These are phyloP conservation scores for Phasianus colchicus DNA, from an alignment of 2,113 vertebrate species.

Conservation along the genomic window DNA sequence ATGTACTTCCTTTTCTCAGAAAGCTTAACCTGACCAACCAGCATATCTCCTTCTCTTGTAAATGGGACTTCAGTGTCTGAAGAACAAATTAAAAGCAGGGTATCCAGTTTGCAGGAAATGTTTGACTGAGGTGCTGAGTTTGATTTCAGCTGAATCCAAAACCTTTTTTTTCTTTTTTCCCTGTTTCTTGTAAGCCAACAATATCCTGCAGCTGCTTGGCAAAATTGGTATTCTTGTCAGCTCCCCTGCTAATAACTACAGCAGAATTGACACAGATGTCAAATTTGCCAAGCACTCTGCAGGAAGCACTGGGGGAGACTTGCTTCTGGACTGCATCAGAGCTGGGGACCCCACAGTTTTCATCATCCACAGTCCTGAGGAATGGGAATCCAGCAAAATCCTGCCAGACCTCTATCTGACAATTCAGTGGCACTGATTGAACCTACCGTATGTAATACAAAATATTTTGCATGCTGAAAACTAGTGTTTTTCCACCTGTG, in stretches of 20 bases:
- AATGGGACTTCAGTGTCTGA: not conserved
- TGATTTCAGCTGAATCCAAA: conserved; percentile 20
- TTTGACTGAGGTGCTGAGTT: not conserved
- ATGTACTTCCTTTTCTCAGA: not conserved
- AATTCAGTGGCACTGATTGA: not conserved
- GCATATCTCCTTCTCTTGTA: not conserved
- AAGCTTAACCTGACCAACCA: not conserved
- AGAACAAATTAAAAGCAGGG: not conserved
- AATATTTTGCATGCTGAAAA: not conserved
- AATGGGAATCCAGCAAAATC: not conserved
- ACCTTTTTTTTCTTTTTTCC: not conserved
- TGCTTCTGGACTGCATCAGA: not conserved
- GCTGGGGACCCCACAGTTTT: not conserved
- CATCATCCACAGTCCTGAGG: not conserved
- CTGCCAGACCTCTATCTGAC: not conserved
- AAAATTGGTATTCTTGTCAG: conserved; percentile 36
- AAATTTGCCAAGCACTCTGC: not conserved
- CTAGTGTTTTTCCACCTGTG: conserved; percentile 2
- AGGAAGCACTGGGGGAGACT: not conserved
- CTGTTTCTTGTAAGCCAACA: not conserved
- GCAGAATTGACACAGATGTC: conserved; percentile 24
- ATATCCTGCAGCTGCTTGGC: conserved; percentile 18
- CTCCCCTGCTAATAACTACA: not conserved
- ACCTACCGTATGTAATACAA: not conserved
- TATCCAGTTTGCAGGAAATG: not conserved